A percentile compares a stretch with the other conserved stretches of the same genome.
Evolutionary conservation across 1,140 invertebrate genomes (phyloP).

Genomic region (Drosophila lowei): DNA sequence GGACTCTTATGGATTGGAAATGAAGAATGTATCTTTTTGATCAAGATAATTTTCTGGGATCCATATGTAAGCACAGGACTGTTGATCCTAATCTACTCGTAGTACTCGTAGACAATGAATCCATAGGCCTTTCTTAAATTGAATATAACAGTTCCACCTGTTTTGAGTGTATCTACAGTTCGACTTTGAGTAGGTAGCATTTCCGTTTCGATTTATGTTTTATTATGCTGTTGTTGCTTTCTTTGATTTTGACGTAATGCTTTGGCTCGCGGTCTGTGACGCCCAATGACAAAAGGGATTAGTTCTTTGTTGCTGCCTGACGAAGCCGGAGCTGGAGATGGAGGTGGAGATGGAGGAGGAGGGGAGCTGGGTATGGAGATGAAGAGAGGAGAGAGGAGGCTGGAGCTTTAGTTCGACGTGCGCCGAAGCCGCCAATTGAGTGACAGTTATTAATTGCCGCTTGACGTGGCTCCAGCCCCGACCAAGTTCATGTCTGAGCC

Average conservation of each 20-base stretch:
- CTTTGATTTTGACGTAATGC: conserved; percentile 70
- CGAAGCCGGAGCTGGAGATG: conserved; percentile 15
- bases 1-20: too few species aligned
- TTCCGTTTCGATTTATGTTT: conserved; percentile 46
- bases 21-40: too few species aligned
- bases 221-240: conserved; percentile 50
- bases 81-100: too few species aligned
- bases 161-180: conserved; percentile 46
- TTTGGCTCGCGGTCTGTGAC: conserved; percentile 56
- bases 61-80: too few species aligned
- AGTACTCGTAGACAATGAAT: too few species aligned
- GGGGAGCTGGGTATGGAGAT: conserved; percentile 28
- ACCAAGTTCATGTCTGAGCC: conserved; percentile 25
- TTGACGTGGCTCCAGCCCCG: conserved; percentile 53
- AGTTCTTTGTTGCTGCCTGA: conserved; percentile 63
- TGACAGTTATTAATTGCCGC: conserved; percentile 79
- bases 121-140: too few species aligned
- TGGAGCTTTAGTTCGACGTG: conserved; percentile 25
- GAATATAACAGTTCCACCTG: too few species aligned
- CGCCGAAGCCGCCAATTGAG: conserved; percentile 70
- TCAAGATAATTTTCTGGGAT: too few species aligned
- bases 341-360: conserved; percentile 7
- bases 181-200: conserved; percentile 20
- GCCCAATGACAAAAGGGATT: conserved; percentile 76
- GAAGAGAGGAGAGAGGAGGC: conserved; percentile 17